Evolutionary conservation across 2,797 vertebrate species (phyloP), one percentile per base, ranked within the genome.

Genomic region (Eupleurogrammus muticus): DNA sequence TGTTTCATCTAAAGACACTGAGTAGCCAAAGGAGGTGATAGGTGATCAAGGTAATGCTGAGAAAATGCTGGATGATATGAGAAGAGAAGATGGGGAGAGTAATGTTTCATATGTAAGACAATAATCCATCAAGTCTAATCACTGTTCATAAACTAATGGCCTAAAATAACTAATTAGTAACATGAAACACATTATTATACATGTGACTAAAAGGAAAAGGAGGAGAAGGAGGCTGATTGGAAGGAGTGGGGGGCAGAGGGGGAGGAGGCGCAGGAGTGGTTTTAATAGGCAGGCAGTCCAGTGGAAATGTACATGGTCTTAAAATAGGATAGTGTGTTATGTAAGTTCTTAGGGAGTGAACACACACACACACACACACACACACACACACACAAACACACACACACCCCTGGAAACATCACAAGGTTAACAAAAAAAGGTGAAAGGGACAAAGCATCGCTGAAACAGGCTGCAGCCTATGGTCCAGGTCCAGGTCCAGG

Each of bases 301-400:
- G 79, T 90, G 93, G 92, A 94, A 93, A 91, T 90, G 87, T 90
- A 89, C 89, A 79, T 83, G 85, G 49, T 88, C 92, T 88, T 90
- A 93, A 93, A 94, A 93, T 92, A 94, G 91, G 81, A 81, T 51
- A 59, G 65, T 66, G 69, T 62, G 67, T 94, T 94, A 93, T 87
- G 65, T 90, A 93, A 94, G 81, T 73, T 67, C 59, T 72, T 68
- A 42, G 81, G 70, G 72, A 77, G 75, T 77, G 81, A 70, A 61
- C 46, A 58, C 60, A 34, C 55, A 65, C 19, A 66, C 55, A 48
- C 59, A 32, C 63, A 55, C 49, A 63, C 58, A 49, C 48, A 46
- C 59, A 48, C 67, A 65, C 56, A 55, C 59, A 44, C 56, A 64
- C 62, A 73, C 55, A 74, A 52, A 72, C 56, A 52, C 36, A 55